Base-by-base conservation (phyloP, 1,140 invertebrate genomes). In the Diplogasteroides magnus region DNA sequence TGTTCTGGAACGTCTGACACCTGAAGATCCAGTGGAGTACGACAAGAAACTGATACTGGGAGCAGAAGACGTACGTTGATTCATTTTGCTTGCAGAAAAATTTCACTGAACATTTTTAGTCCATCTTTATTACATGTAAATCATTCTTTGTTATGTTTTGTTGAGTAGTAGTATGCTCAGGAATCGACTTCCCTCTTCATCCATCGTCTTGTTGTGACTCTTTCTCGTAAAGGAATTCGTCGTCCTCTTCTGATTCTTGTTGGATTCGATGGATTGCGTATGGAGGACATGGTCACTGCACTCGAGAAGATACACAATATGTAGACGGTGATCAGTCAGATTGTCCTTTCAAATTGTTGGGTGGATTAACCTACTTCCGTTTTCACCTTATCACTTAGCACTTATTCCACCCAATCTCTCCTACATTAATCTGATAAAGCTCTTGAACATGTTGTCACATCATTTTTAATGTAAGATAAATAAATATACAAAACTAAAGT, bases 21-120 rank as follows among this genome's bases (percentile, higher is more conserved):
- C 73, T n/a, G 64, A 63, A 23, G 37, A 55, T 28, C 28, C 60
- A 37, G 66, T 74, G 1, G 73, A 74, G 29, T 74, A 74, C 73
- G 73, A 74, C 1, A 64, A 31, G 25, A 71, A 68, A 29, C 64
- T 72, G 13, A 56, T 67, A 13, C 61, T 74, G 1, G 73, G 73
- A 25, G 56, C 68, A n/a, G 70, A 73, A n/a, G 31, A 72, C 69
- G 70, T 72, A 23, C n/a, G n/a, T n/a, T n/a, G n/a, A n/a, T n/a
- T n/a, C n/a, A n/a, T n/a, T n/a, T n/a, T n/a, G n/a, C n/a, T n/a
- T n/a, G n/a, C n/a, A n/a, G n/a, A n/a, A n/a, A n/a, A n/a, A n/a
- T n/a, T n/a, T n/a, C n/a, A n/a, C n/a, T n/a, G n/a, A 61, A 23
- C 14, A 28, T 11, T 23, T 23, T 61, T 23, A 61, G 60, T 26